Conservation (phyloP, 2,888 invertebrate species). For the Eledone cirrhosa region DNA sequence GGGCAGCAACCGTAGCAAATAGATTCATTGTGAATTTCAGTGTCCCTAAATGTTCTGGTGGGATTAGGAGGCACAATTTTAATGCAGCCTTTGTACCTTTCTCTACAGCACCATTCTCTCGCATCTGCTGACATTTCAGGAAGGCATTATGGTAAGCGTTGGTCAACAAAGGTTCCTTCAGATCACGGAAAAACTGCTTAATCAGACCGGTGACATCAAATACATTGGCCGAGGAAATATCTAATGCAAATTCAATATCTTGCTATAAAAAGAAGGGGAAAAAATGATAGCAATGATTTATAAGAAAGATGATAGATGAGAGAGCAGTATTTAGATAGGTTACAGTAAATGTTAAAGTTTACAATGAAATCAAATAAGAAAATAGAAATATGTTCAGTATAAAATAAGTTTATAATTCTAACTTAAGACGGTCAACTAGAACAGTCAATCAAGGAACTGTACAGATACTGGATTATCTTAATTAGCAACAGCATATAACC, state of each 20-base stretch:
- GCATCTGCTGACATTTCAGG: constrained; percentile 69
- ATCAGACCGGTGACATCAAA: constrained; percentile 87
- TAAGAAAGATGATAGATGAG: background rate
- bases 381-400: no score
- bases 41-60: constrained; percentile 80
- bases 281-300: background rate
- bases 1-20: constrained; percentile 76
- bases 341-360: background rate
- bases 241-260: constrained; percentile 77
- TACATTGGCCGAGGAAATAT: constrained; percentile 76
- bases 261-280: constrained; percentile 68
- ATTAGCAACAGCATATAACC: no score
- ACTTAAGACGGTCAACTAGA: no score
- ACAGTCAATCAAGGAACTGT: no score
- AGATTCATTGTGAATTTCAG: constrained; percentile 82
- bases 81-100: constrained; percentile 57
- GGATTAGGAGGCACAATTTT: constrained; percentile 77
- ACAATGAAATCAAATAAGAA: no score
- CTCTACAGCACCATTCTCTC: constrained; percentile 46
- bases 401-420: no score
- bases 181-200: constrained; percentile 84
- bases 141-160: constrained; percentile 79
- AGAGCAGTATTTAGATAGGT: background rate
- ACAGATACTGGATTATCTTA: no score
- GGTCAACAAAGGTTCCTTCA: constrained; percentile 86